A percentile compares a stretch with the other conserved stretches of the same genome.
These are phyloP conservation scores for Lasioglossum marginatum DNA, from an alignment of 2,888 invertebrate species.

Conservation along the genomic window DNA sequence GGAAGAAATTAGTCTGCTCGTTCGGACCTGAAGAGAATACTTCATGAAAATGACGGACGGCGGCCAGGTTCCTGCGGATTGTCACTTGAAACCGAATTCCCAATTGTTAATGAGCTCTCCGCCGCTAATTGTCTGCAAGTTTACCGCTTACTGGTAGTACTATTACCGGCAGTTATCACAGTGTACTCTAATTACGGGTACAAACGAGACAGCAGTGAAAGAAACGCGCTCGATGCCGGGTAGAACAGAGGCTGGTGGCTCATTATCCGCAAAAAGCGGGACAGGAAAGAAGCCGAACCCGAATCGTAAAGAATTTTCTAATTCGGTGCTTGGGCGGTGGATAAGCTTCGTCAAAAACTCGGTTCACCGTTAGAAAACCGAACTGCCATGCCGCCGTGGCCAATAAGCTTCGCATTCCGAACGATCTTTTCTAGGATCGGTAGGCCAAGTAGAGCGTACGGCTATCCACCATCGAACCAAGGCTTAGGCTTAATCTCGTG, in stretches of 20 bases:
- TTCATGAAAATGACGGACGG: background rate
- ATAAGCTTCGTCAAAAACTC: conserved; percentile 7
- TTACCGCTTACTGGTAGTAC: background rate
- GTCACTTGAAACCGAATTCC: background rate
- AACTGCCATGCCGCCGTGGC: background rate
- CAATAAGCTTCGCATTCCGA: conserved; percentile 8
- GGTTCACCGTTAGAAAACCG: conserved; percentile 6
- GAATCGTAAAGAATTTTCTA: conserved; percentile 10
- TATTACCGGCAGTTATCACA: background rate
- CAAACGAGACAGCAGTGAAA: background rate
- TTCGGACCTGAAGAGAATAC: no score
- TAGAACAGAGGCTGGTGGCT: background rate
- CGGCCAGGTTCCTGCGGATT: background rate
- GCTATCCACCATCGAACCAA: background rate
- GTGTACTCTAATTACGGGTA: conserved; percentile 6
- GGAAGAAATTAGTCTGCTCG: no score
- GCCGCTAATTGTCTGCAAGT: background rate
- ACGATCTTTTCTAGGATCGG: background rate
- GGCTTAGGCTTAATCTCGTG: background rate
- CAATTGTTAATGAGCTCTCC: background rate
- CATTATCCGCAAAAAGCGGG: background rate
- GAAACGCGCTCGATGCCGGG: conserved; percentile 1
- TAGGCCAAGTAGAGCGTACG: conserved; percentile 1
- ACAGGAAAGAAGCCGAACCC: background rate
- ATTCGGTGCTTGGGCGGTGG: background rate